Base-by-base conservation (phyloP, 2,113 vertebrate genomes). In the Lepus timidus region DNA sequence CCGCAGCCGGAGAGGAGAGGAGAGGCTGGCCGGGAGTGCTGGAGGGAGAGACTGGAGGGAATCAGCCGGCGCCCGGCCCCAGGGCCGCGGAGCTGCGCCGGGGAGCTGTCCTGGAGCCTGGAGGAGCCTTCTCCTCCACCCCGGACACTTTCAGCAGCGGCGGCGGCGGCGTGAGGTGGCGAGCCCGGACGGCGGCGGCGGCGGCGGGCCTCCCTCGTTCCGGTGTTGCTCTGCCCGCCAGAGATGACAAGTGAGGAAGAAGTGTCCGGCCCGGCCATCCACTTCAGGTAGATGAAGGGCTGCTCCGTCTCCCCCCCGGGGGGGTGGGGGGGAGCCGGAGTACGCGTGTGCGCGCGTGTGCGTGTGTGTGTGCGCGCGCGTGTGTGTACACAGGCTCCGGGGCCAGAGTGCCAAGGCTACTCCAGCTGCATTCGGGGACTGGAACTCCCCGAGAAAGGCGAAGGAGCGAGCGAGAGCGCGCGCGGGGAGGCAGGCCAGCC, bases 361-460 rank as follows among this genome's bases (percentile, higher is more conserved):
- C n/a, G 85, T 64, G 91, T 65, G 90, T 31, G 79, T 29, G 70
- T 27, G 70, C 9, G 85, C 1, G 65, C 22, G 39, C 76, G 78
- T 89, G 22, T 76, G 19, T 44, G 36, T 14, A 55, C 86, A 93
- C 65, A 62, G 82, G 68, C 81, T 85, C 90, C 85, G 3, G 88
- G 65, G 80, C 65, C 82, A 76, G 78, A 90, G 84, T 80, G 82
- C 68, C 95, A 88, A 85, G 67, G 96, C 95, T 96, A 96, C 97
- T 84, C 96, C 67, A 94, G 96, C 98, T 96, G 96, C 97, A 68
- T 89, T 94, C 92, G 39, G 90, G 95, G 96, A 96, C 94, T 85
- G 95, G 96, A 97, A 96, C 96, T 98, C 97, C 95, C 88, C 0
- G 93, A 94, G 95, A 96, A 91, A 96, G 89, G 94, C 96, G 39